Conservation (phyloP, 2,113 vertebrate genomes). For the Oncorhynchus masou region DNA sequence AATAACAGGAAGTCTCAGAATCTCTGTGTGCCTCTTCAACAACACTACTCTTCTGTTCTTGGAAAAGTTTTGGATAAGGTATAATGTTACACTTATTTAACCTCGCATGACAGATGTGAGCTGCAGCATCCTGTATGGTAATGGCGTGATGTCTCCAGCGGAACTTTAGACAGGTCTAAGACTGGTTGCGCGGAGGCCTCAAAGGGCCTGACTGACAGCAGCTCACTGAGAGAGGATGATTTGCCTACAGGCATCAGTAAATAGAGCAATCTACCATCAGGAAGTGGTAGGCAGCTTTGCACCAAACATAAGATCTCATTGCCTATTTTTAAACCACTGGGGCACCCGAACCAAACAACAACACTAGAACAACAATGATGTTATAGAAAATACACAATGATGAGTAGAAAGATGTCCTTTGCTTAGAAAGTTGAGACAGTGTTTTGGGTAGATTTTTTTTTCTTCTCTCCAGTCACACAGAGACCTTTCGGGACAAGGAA, state of each 20-base stretch:
- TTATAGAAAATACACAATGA: not conserved
- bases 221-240: not conserved
- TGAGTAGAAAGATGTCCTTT: not conserved
- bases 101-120: not conserved
- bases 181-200: not conserved
- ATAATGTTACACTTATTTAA: no score
- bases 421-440: not conserved
- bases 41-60: no score
- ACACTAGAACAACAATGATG: not conserved
- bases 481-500: not conserved
- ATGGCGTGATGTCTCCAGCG: not conserved
- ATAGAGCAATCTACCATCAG: not conserved
- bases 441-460: no score
- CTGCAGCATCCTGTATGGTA: not conserved
- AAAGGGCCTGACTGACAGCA: not conserved
- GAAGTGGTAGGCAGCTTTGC: conserved; percentile 31
- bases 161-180: no score
- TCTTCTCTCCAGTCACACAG: not conserved
- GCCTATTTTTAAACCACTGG: not conserved
- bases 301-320: no score
- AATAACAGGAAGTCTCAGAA: not conserved
- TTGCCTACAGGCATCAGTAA: conserved; percentile 9
- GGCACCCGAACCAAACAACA: not conserved
- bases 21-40: no score
- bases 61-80: no score